Evolutionary conservation across 2,888 invertebrate species (phyloP), one percentile per base, ranked within the genome.

Genomic region (Orthonevra nobilis): DNA sequence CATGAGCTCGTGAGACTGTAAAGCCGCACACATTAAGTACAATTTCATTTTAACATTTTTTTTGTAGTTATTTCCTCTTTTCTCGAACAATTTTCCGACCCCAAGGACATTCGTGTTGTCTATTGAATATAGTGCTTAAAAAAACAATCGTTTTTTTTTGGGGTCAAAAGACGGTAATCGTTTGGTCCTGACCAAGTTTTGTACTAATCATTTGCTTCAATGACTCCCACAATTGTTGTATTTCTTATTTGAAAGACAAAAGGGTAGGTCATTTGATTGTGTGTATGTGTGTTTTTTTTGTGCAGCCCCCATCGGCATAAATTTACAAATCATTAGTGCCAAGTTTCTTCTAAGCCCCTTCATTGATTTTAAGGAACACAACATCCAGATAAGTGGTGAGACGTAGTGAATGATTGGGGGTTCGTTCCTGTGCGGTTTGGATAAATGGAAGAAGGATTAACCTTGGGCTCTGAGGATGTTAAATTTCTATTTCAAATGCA

Each of bases 321-420:
- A 64, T 64, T 64, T 64, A 12, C 34, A 64, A 64, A 20, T 64
- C 42, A 34, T 64, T 64, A 34, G 52, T 20, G 4, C 3, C 23
- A 32, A 52, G 17, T 42, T 52, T 17, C n/a, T 32, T 40, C 40
- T 64, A 52, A 23, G 9, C 12, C 42, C 34, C 52, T 52, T 63
- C 17, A 42, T 26, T 64, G 63, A 64, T 34, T 42, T 52, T 7
- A 32, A 34, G 23, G 23, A 3, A 40, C 14, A 2, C 19, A 32
- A 6, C 26, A 12, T 12, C 10, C n/a, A n/a, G n/a, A n/a, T n/a
- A n/a, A n/a, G n/a, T n/a, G n/a, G n/a, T n/a, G n/a, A n/a, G n/a
- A n/a, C n/a, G n/a, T n/a, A n/a, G n/a, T n/a, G n/a, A n/a, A n/a
- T n/a, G n/a, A n/a, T n/a, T n/a, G n/a, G n/a, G n/a, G n/a, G n/a